Evolutionary conservation across 2,113 vertebrate genomes (phyloP).

Genomic region (Pseudois nayaur): DNA sequence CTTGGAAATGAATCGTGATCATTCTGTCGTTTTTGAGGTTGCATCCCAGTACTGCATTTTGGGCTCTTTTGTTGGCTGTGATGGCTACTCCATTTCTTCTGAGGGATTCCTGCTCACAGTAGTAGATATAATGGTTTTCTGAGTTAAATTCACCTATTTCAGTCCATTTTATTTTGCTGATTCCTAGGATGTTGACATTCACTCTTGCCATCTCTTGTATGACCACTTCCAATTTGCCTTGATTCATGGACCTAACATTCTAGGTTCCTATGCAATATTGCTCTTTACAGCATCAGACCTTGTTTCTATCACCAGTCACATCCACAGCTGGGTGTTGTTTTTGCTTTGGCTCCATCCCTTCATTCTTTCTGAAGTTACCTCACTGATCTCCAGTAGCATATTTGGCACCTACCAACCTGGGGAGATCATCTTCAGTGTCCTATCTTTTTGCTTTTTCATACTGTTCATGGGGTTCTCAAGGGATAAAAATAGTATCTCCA

Average conservation of each 20-base stretch:
- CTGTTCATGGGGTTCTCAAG: neutral
- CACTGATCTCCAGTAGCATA: neutral
- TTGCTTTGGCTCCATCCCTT: neutral
- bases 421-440: neutral
- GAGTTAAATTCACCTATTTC: neutral
- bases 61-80: neutral
- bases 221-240: neutral
- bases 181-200: neutral
- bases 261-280: neutral
- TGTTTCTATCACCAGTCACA: neutral
- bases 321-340: neutral
- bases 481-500: neutral
- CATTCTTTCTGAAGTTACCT: neutral
- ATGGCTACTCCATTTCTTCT: neutral
- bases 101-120: neutral
- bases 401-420: neutral
- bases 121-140: neutral
- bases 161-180: neutral
- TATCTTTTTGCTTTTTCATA: neutral
- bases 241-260: neutral
- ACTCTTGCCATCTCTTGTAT: neutral
- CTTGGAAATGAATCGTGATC: neutral
- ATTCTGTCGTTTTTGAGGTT: neutral
- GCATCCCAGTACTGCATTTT: neutral
- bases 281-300: neutral